Evolutionary conservation across 37 sponge, comb jelly and placozoan species (phyloP).

Genomic region (Beroe ovata): DNA sequence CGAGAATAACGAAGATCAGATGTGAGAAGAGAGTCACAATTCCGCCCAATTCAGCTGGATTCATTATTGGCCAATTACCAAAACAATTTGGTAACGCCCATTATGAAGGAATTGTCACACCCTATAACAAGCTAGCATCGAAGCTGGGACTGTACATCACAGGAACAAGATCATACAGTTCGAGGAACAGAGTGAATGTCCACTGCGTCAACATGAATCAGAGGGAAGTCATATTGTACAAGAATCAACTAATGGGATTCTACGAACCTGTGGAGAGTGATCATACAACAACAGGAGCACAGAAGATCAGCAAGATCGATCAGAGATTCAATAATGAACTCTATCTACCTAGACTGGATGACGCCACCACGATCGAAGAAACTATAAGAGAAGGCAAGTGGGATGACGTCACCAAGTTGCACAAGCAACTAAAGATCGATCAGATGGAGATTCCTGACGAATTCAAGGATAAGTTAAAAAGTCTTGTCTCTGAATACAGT

Average conservation of each 20-base stretch:
- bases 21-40: slow-evolving; percentile 10
- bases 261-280: slow-evolving; percentile 3
- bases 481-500: slow-evolving; percentile 8
- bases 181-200: not conserved
- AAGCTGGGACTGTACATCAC: not conserved
- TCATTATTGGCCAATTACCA: not conserved
- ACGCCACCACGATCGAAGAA: slow-evolving; percentile 17
- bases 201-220: slow-evolving; percentile 7
- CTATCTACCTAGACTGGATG: slow-evolving; percentile 5
- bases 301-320: not conserved
- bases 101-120: slow-evolving; percentile 36
- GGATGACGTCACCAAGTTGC: not conserved
- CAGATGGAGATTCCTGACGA: slow-evolving; percentile 1
- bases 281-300: not conserved
- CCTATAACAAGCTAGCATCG: not conserved
- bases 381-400: slow-evolving; percentile 15
- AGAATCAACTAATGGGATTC: slow-evolving; percentile 11
- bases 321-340: not conserved
- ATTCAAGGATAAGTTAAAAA: not conserved
- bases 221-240: slow-evolving; percentile 23
- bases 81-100: not conserved
- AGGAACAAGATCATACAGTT: slow-evolving; percentile 13
- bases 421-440: slow-evolving; percentile 15
- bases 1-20: not conserved
- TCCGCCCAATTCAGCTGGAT: not conserved